Evolutionary conservation across 2,888 invertebrate genomes (phyloP).

Genomic region (Limnephilus auricula): DNA sequence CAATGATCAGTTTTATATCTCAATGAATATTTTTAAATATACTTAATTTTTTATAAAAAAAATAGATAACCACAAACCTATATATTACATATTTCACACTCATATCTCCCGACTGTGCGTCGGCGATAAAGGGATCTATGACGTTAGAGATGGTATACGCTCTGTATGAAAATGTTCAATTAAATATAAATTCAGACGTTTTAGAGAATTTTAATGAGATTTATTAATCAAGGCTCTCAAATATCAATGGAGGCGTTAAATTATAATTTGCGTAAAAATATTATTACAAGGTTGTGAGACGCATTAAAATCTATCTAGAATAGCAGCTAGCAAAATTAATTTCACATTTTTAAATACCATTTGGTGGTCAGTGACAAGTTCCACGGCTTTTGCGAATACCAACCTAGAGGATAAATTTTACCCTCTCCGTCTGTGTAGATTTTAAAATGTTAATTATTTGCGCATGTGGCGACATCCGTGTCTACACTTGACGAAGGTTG

Average conservation of each 20-base stretch:
- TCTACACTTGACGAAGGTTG: not conserved
- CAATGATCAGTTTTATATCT: no score
- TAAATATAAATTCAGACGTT: not conserved
- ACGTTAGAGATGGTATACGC: not conserved
- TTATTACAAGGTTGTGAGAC: not conserved
- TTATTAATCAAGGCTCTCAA: not conserved
- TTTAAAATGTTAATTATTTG: not conserved
- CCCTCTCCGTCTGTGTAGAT: not conserved
- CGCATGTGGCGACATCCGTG: not conserved
- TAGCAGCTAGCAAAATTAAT: not conserved
- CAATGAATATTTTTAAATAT: no score
- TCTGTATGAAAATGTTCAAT: not conserved
- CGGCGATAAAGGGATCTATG: not conserved
- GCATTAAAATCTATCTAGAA: not conserved
- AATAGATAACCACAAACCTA: no score
- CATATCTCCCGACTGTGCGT: no score
- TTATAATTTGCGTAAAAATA: not conserved
- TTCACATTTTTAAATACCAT: not conserved
- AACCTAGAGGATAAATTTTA: not conserved
- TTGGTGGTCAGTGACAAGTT: not conserved
- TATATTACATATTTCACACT: no score
- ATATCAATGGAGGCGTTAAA: not conserved
- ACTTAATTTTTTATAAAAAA: no score
- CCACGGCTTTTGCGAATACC: not conserved
- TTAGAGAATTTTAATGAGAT: not conserved